Evolutionary conservation across 2,113 vertebrate species (phyloP).

Genomic region (Nothobranchius furzeri): DNA sequence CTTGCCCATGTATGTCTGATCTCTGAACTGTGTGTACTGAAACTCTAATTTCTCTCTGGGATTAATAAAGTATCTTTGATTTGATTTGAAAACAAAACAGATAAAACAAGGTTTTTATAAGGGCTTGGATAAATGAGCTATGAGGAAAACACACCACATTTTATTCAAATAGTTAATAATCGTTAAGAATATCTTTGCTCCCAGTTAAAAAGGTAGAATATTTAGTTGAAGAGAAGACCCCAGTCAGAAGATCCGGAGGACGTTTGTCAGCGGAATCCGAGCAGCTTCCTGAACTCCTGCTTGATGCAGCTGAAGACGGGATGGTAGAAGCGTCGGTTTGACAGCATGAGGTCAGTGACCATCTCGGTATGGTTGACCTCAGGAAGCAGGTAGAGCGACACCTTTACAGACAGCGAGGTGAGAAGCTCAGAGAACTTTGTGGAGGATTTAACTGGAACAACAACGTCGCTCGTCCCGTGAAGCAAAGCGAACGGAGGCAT

Average conservation of each 20-base stretch:
- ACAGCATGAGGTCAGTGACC: conserved; percentile 75
- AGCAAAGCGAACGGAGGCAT: conserved; percentile 73
- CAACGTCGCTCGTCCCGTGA: conserved; percentile 73
- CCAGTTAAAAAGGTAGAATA: background rate
- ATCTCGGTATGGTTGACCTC: conserved; percentile 72
- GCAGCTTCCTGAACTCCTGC: conserved; percentile 63
- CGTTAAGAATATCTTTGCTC: background rate
- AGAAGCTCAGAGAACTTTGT: conserved; percentile 69
- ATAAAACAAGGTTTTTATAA: too few relatives aligned
- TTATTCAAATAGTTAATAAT: too few relatives aligned
- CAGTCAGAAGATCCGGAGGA: background rate
- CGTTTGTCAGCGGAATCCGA: conserved; percentile 25
- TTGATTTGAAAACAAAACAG: too few relatives aligned
- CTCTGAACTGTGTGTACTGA: too few relatives aligned
- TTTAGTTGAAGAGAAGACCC: background rate
- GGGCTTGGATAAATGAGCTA: too few relatives aligned
- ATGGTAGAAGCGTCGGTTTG: conserved; percentile 69
- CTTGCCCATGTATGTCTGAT: too few relatives aligned
- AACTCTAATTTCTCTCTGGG: too few relatives aligned
- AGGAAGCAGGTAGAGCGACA: conserved; percentile 73
- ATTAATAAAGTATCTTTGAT: too few relatives aligned
- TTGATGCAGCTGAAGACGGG: conserved; percentile 73
- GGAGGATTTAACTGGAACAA: conserved; percentile 75
- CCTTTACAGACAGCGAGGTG: conserved; percentile 55
- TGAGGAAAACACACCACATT: too few relatives aligned